These are phyloP conservation scores for Cylindroiulus punctatus DNA, from an alignment of 2,888 invertebrate species.

Conservation along the genomic window DNA sequence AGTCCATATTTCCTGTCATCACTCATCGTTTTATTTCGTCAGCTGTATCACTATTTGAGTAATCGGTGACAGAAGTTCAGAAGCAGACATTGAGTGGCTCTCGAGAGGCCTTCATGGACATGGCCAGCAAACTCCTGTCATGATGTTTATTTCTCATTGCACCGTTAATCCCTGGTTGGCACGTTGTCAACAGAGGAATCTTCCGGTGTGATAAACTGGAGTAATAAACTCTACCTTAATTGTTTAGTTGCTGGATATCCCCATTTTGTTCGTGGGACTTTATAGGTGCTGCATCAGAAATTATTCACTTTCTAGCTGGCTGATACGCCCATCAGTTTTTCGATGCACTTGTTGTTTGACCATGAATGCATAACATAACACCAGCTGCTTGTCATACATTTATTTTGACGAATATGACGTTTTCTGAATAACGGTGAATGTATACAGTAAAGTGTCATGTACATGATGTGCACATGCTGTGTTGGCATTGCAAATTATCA, in stretches of 20 bases:
- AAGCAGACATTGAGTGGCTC: background rate
- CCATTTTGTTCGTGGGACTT: too few relatives aligned
- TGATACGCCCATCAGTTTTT: too few relatives aligned
- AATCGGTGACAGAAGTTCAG: constrained; percentile 1
- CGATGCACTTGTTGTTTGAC: too few relatives aligned
- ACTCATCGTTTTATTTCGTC: constrained; percentile 10
- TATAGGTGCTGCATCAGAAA: too few relatives aligned
- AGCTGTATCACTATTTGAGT: background rate
- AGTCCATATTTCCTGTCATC: constrained; percentile 40
- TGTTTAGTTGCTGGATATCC: too few relatives aligned
- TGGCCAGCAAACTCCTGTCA: background rate
- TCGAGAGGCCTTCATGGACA: constrained; percentile 3
- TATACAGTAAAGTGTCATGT: background rate
- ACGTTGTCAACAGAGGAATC: background rate
- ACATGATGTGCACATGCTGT: background rate
- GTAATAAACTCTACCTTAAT: too few relatives aligned
- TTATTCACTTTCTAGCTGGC: too few relatives aligned
- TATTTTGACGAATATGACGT: background rate
- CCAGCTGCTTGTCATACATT: background rate
- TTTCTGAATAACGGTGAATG: background rate
- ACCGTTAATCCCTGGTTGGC: background rate
- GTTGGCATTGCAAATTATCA: background rate
- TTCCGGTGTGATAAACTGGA: background rate
- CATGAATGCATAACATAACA: background rate
- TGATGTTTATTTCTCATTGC: background rate